Evolutionary conservation across 2,113 vertebrate genomes (phyloP).

Genomic region (Erinaceus europaeus): DNA sequence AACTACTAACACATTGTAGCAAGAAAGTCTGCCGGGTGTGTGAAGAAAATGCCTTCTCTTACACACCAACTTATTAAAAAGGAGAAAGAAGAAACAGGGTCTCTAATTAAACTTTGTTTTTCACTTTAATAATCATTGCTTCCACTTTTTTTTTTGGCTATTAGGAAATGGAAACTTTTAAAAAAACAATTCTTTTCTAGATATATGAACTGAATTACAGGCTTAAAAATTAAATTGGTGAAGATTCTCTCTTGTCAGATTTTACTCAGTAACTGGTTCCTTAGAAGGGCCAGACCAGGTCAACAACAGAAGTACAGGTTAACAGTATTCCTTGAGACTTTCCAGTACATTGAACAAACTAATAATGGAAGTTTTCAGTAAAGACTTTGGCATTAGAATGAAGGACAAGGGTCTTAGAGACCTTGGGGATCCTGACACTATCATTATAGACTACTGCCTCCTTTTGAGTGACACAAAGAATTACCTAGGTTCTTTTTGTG

Average conservation of each 20-base stretch:
- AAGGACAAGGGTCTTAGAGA: not conserved
- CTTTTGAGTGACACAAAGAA: not conserved
- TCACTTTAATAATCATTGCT: not conserved
- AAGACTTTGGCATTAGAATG: not conserved
- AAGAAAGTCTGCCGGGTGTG: not conserved
- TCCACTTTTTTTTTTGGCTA: not conserved
- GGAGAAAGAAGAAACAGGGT: not conserved
- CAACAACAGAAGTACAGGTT: not conserved
- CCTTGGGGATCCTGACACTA: not conserved
- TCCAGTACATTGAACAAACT: not conserved
- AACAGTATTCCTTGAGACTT: not conserved
- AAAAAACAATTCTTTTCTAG: not conserved
- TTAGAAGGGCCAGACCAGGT: not conserved
- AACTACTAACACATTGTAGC: conserved; percentile 9
- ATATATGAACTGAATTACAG: not conserved
- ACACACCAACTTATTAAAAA: not conserved
- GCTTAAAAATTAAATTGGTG: not conserved
- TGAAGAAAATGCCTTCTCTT: conserved; percentile 22
- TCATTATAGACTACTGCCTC: not conserved
- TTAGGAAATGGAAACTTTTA: not conserved
- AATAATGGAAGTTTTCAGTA: not conserved
- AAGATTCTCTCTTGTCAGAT: not conserved
- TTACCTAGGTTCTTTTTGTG: not conserved
- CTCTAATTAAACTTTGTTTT: not conserved
- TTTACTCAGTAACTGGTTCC: not conserved